phyloP scores from a whole-genome alignment of 2,113 vertebrate genomes.

The Hiodon alosoides region DNA sequence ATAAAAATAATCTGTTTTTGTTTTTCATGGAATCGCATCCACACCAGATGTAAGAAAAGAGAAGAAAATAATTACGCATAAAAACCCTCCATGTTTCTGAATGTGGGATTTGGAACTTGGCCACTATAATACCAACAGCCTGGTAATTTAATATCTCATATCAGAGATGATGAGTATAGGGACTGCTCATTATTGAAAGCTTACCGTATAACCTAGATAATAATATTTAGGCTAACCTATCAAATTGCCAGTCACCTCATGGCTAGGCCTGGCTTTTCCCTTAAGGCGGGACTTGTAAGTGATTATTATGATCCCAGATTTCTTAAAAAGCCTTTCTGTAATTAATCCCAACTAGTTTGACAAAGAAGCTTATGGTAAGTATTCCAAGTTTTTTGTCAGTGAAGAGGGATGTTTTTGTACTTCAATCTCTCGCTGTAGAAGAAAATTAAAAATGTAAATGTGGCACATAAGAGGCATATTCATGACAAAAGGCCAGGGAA shows the following conservation, averaged over 20 bases:
- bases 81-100: conserved; percentile 27
- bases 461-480: conserved; percentile 54
- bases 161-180: conserved; percentile 12
- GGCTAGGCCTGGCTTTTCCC: not conserved
- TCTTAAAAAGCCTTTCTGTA: conserved; percentile 35
- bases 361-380: conserved; percentile 47
- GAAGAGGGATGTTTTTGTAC: conserved; percentile 27
- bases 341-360: conserved; percentile 42
- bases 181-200: conserved; percentile 29
- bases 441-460: conserved; percentile 54
- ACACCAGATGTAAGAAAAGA: conserved; percentile 18
- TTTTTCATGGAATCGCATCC: conserved; percentile 8
- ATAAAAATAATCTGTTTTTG: conserved; percentile 37
- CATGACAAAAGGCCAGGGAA: conserved; percentile 31
- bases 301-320: conserved; percentile 39
- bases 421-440: conserved; percentile 41
- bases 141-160: conserved; percentile 44
- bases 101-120: conserved; percentile 36
- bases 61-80: conserved; percentile 41
- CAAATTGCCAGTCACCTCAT: not conserved
- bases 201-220: conserved; percentile 27
- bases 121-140: conserved; percentile 26
- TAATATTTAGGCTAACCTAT: conserved; percentile 34
- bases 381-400: conserved; percentile 60
- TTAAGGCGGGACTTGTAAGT: conserved; percentile 17